Evolutionary conservation across 1,140 invertebrate genomes (phyloP), one percentile per base, ranked within the genome.

Genomic region (Drosophila guanche): DNA sequence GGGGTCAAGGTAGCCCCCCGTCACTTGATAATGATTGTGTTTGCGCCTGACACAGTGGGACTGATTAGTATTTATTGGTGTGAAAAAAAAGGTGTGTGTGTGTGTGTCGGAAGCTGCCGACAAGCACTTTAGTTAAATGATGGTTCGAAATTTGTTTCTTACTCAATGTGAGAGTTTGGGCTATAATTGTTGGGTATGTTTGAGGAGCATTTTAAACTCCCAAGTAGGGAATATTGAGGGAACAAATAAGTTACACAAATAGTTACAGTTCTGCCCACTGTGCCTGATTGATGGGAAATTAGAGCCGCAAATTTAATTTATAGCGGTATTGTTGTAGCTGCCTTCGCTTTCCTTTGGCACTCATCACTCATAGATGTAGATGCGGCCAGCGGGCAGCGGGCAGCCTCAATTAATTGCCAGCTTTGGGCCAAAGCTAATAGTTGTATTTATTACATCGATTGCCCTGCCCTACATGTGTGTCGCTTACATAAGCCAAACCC

Each of bases 1-100:
- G 83, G 83, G 83, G 83, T 86, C 83, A 86, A 88, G 83, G 83
- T 63, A 69, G 51, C 51, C 59, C 62, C 59, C 62, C 78, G 57
- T 81, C 74, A 65, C 52, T 88, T 68, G 69, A 72, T 86, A 81
- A 60, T 81, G 57, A 81, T 76, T 75, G 76, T 65, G 67, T 77
- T 59, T 77, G 74, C 71, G 61, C 22, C 59, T 7, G 62, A 37
- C 45, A 72, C 22, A 54, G 50, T 74, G 60, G 55, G 16, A 43
- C 40, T 23, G 12, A 37, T 37, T 37, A 37, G 33, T 37, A 37
- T 37, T 37, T 37, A 37, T 4, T 37, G 33, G 48, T 14, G 3
- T 7, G 3, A 27, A 45, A 27, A 50, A 5, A 27, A 5, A 20
- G 16, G n/a, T 27, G 25, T 37, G 7, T 33, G 29, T 10, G 8